phyloP scores from a whole-genome alignment of 2,888 invertebrate species.

The Meliscaeva auricollis region DNA sequence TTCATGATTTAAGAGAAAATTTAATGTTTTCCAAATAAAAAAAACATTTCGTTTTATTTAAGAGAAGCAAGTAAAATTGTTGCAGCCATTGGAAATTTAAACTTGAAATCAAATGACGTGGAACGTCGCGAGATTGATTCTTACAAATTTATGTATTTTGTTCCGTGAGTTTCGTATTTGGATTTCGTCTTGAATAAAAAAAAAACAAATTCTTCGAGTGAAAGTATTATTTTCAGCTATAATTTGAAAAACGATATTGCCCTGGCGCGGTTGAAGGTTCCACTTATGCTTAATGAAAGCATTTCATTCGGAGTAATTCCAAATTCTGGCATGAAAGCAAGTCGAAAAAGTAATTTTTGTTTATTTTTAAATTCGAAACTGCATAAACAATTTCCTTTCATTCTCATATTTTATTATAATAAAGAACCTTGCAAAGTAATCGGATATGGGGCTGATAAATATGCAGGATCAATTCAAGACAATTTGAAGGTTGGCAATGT shows the following conservation, averaged over 20 bases:
- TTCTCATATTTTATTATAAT: background rate
- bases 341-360: constrained; percentile 77
- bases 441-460: constrained; percentile 81
- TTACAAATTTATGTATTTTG: constrained; percentile 80
- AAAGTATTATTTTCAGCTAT: constrained; percentile 76
- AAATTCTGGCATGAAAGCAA: constrained; percentile 78
- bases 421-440: constrained; percentile 81
- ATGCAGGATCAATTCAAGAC: constrained; percentile 81
- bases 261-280: constrained; percentile 77
- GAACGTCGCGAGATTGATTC: constrained; percentile 78
- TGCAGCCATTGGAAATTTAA: constrained; percentile 80
- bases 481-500: constrained; percentile 80
- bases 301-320: constrained; percentile 77
- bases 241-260: constrained; percentile 82
- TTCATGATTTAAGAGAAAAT: constrained; percentile 6
- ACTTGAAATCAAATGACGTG: constrained; percentile 77
- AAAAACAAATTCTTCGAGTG: background rate
- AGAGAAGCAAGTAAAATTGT: constrained; percentile 79
- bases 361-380: background rate
- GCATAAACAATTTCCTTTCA: background rate
- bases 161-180: constrained; percentile 79
- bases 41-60: constrained; percentile 30
- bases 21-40: background rate
- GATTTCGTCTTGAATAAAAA: background rate
- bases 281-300: background rate